Evolutionary conservation across 2,797 vertebrate species (phyloP), one percentile per base, ranked within the genome.

Genomic region (Darevskia mixta): DNA sequence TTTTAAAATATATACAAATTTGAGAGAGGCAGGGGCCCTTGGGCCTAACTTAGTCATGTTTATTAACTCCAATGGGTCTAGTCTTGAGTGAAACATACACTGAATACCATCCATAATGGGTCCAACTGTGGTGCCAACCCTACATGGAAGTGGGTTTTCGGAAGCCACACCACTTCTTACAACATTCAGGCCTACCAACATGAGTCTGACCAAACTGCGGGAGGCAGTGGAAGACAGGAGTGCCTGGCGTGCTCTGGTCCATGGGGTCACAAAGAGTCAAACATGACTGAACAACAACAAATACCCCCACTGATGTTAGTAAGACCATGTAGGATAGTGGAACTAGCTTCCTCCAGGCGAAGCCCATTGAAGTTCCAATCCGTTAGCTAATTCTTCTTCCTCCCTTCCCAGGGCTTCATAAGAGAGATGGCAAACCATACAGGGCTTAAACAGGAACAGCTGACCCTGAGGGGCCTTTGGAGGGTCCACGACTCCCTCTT

Each of bases 401-500:
- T 73, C 29, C 10, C n/a, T 73, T 58, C 38, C 41, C 94, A 98
- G 98, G 87, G 94, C 55, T 98, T 98, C 85, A 93, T 97, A 82
- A 94, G 94, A 17, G 86, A 88, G 66, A 95, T 98, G 49, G 96
- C 97, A 83, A 98, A 98, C 93, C 93, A 97, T 91, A 98, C 97
- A 0, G 97, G 98, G n/a, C 96, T 98, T 93, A 94, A 96, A 0
- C 85, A 96, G 90, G 96, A 97, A 20, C 96, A 96, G 86, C 94
- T 97, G 90, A 96, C 96, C 0, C 96, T 97, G 61, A 97, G 96
- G 82, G 97, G 96, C 87, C 96, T 98, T 0, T 98, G 97, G 98
- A 96, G 97, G 78, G 96, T 98, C 79, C 96, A 97, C 13, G 98
- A 98, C 95, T 97, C 98, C 0, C 97, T 98, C 0, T 96, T 93